These are phyloP conservation scores for Muscicapa adusta DNA, from an alignment of 2,113 vertebrate species.

Conservation along the genomic window DNA sequence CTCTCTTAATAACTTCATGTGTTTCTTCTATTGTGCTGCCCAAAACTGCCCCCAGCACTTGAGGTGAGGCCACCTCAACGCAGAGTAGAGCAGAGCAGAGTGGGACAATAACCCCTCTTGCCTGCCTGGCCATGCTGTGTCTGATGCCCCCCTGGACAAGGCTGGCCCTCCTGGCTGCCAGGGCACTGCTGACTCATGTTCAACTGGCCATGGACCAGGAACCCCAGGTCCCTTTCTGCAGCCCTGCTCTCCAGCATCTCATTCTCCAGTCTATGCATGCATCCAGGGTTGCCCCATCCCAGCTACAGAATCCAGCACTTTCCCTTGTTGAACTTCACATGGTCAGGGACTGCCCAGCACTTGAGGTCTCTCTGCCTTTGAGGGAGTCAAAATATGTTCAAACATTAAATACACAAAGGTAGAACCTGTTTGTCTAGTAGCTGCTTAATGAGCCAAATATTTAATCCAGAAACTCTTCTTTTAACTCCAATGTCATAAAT, in stretches of 20 bases:
- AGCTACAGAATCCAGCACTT: neutral
- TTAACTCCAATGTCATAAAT: neutral
- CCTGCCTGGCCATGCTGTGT: fast-evolving
- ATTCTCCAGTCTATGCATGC: neutral
- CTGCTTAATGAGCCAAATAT: neutral
- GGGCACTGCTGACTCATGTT: neutral
- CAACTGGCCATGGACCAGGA: neutral
- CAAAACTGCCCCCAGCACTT: neutral
- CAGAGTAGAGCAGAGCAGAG: neutral
- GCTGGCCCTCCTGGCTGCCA: neutral
- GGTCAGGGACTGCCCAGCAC: neutral
- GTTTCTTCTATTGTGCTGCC: neutral
- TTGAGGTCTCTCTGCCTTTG: neutral
- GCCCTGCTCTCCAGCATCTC: neutral
- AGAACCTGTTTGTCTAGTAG: neutral
- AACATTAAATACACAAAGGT: neutral
- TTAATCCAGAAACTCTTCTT: neutral
- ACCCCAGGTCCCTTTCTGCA: neutral
- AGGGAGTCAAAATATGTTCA: neutral
- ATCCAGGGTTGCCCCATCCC: neutral
- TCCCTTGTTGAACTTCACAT: neutral
- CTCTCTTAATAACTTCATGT: neutral
- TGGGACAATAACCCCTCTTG: neutral
- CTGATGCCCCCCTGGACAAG: neutral
- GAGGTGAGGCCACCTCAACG: neutral